Percentiles rank a stretch among this genome's conserved stretches.
Conservation (phyloP, 2,888 invertebrate genomes). For the Nezara viridula region DNA sequence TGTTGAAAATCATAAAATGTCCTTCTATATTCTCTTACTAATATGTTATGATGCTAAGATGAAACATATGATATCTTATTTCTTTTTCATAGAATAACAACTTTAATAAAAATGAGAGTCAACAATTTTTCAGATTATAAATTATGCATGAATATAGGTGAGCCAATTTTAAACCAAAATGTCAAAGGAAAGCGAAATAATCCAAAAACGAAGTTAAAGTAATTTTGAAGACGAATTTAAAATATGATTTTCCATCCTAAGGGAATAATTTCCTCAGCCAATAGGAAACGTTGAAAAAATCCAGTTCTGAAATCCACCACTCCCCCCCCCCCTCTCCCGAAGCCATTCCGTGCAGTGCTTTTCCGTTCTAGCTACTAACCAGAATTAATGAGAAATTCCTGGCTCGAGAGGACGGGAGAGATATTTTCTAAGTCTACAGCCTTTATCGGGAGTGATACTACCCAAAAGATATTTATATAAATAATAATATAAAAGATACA, state of each 20-base stretch:
- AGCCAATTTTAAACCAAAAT: not conserved
- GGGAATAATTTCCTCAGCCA: not conserved
- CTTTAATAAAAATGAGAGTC: not conserved
- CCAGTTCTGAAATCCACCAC: not conserved
- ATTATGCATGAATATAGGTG: not conserved
- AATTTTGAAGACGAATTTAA: not conserved
- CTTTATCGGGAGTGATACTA: not conserved
- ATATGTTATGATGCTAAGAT: too few relatives aligned
- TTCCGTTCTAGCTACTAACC: not conserved
- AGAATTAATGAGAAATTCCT: constrained; percentile 35
- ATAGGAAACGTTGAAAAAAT: constrained; percentile 14
- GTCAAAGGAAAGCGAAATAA: not conserved
- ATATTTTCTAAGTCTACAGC: not conserved
- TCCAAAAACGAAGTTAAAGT: not conserved
- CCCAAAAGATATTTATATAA: not conserved
- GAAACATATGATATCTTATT: too few relatives aligned
- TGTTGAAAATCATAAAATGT: too few relatives aligned
- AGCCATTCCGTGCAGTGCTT: constrained; percentile 22
- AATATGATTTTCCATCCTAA: not conserved
- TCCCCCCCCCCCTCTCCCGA: too few relatives aligned
- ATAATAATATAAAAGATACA: not conserved
- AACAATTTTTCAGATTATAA: not conserved
- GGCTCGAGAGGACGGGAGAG: not conserved
- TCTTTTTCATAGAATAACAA: too few relatives aligned
- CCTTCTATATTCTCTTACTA: too few relatives aligned